A percentile compares a stretch with the other conserved stretches of the same genome.
These are phyloP conservation scores for Acanthaster planci DNA, from an alignment of 35 echinoderm and acorn worm species.

Conservation along the genomic window DNA sequence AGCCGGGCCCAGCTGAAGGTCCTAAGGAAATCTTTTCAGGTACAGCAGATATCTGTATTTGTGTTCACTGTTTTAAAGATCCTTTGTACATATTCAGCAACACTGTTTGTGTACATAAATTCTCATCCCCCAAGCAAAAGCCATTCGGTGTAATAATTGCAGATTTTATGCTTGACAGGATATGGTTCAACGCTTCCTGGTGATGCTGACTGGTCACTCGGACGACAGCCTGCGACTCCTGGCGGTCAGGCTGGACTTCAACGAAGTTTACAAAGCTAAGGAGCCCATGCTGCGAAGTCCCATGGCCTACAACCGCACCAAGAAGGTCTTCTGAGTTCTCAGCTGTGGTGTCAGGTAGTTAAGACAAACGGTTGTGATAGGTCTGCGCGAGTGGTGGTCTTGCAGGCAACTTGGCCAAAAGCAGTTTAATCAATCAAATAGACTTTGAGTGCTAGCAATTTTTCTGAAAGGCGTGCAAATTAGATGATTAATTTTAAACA, in stretches of 20 bases:
- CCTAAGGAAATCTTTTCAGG: constrained; percentile 81
- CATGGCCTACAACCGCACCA: constrained; percentile 60
- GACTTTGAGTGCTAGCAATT: too few species aligned
- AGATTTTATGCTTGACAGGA: constrained; percentile 69
- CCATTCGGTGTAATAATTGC: neutral
- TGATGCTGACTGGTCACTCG: constrained; percentile 79
- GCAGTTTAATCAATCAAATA: too few species aligned
- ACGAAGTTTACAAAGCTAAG: constrained; percentile 92
- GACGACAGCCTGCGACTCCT: constrained; percentile 94
- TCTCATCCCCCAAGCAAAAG: neutral
- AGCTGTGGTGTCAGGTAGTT: too few species aligned
- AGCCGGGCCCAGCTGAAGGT: constrained; percentile 85
- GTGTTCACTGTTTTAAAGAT: too few species aligned
- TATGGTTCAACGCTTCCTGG: constrained; percentile 95
- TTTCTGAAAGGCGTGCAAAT: too few species aligned
- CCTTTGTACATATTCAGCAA: too few species aligned
- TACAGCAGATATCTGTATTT: neutral
- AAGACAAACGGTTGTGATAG: too few species aligned
- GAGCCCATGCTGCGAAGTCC: constrained; percentile 91
- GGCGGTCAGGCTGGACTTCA: constrained; percentile 92
- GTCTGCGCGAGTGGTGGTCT: too few species aligned
- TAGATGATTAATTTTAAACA: too few species aligned
- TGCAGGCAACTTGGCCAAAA: too few species aligned
- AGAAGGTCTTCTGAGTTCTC: constrained; percentile 70
- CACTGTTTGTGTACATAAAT: too few species aligned